phyloP scores from a whole-genome alignment of 2,888 invertebrate species.

The Cantharis nigra region DNA sequence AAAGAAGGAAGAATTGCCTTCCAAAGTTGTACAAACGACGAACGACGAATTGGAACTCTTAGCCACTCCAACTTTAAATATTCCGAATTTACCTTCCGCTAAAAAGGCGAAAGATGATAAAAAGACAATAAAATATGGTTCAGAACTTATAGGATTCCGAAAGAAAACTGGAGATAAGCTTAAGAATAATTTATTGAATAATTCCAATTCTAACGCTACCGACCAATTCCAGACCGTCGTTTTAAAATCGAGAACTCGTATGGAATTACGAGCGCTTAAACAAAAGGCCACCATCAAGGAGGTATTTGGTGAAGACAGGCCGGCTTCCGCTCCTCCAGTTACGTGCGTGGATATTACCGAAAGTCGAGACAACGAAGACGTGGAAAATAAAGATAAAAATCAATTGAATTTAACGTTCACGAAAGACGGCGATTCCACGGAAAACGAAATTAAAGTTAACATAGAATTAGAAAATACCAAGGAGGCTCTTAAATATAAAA shows the following conservation, averaged over 20 bases:
- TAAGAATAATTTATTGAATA: slow-evolving; percentile 68
- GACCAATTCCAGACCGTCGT: slow-evolving; percentile 73
- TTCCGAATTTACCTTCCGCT: slow-evolving; percentile 56
- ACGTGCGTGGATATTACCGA: slow-evolving; percentile 60
- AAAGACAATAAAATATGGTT: slow-evolving; percentile 58
- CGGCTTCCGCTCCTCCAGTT: slow-evolving; percentile 80
- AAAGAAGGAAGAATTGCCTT: slow-evolving; percentile 61
- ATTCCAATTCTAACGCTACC: slow-evolving; percentile 62
- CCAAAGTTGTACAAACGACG: slow-evolving; percentile 63
- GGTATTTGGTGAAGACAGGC: slow-evolving; percentile 80
- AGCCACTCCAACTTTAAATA: slow-evolving; percentile 67
- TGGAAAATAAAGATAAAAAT: slow-evolving; percentile 54
- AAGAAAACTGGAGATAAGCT: slow-evolving; percentile 72
- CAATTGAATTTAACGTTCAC: slow-evolving; percentile 44
- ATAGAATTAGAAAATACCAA: slow-evolving; percentile 32
- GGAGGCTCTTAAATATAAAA: slow-evolving; percentile 41
- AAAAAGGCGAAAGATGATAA: slow-evolving; percentile 48
- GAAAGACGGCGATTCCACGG: slow-evolving; percentile 59
- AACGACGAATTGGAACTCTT: slow-evolving; percentile 62
- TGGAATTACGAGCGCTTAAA: slow-evolving; percentile 73
- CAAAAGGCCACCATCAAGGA: slow-evolving; percentile 80
- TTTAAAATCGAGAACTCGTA: slow-evolving; percentile 74
- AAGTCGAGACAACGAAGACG: slow-evolving; percentile 35
- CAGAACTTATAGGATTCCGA: slow-evolving; percentile 67
- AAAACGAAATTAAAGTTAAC: slow-evolving; percentile 33